Base-by-base conservation (phyloP, 2,113 vertebrate species). In the Pseudolaguvia tuberculata region DNA sequence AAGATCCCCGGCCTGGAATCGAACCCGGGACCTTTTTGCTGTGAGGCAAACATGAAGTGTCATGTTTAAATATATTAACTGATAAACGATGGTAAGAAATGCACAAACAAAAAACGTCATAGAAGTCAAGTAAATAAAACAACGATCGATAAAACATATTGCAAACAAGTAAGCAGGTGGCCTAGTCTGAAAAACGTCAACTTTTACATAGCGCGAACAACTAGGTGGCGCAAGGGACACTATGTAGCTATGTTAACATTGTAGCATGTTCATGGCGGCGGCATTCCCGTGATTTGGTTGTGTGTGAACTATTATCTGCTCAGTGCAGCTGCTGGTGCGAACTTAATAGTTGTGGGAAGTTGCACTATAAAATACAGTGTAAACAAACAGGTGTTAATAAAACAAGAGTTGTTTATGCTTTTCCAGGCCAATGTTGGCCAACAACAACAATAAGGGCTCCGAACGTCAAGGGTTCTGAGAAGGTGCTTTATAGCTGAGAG, bases 401-500 rank as follows among this genome's bases (percentile, higher is more conserved):
- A 18, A 55, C 9, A 62, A 39, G 48, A 55, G 48, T 20, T 14
- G 14, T 56, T 65, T 47, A n/a, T 47, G 42, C 21, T 66, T 18
- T 58, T 29, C 18, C 20, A 51, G 31, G 7, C 12, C 39, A 42
- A 8, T 42, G 39, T 42, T 42, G 39, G 39, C 39, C 39, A 42
- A 62, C 20, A 52, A 62, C 20, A 52, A 67, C 50, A 25, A 78
- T 52, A 45, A 31, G 81, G 29, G 51, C 17, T 48, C 56, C 23
- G 61, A 53, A 80, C 75, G 72, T 88, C 85, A 88, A 90, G 88
- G 86, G 80, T 77, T 50, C 67, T 74, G 73, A 85, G 83, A 85
- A 89, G 88, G 88, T 83, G 83, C 82, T 86, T 86, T 86, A 80
- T 88, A 80, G 86, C 87, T 87, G 78, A 76, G 79, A 87, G 87